Base-by-base conservation (phyloP, 2,797 vertebrate genomes). In the Bradypus variegatus region DNA sequence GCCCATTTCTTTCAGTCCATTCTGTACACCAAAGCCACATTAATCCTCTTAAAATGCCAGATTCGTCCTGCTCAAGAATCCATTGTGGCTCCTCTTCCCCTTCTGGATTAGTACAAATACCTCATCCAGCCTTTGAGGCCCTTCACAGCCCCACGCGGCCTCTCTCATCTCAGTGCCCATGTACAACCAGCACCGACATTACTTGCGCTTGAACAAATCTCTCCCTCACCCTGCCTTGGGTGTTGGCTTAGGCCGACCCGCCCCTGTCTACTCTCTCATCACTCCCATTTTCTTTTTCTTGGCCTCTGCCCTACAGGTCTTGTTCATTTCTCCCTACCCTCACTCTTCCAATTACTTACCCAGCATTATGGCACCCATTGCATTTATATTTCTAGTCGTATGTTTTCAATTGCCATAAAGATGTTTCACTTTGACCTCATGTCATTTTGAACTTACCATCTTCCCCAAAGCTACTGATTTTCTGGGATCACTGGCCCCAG, bases 11-110 rank as follows among this genome's bases (percentile, higher is more conserved):
- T 90, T 53, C 50, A 33, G 53, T 50, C 55, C 53, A 31, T 53
- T 91, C 88, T 86, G 73, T 23, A 88, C 25, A 81, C 75, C 11
- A 69, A 45, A 81, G 70, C 55, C 72, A 93, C 62, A 89, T 76
- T 88, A 91, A 77, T 88, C 55, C 86, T 88, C 78, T 82, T 89
- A 90, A 86, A 93, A 92, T n/a, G 19, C 81, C 64, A 65, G 29
- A 50, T 65, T 77, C 27, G 7, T 87, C 77, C 87, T 65, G 55
- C 55, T 89, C 36, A 90, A 76, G 80, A 91, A 90, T 89, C 67
- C 41, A 72, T 53, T 73, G 75, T 64, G 65, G 38, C 2, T 83
- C 48, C 67, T 70, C 19, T 77, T 45, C 18, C 53, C 36, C 14
- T n/a, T 81, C 9, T 81, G 64, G 77, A 84, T 69, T 87, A 92